Percentiles rank a stretch among this genome's conserved stretches.
These are phyloP conservation scores for Diglossa cyanea DNA, from an alignment of 2,797 vertebrate species.

Conservation along the genomic window DNA sequence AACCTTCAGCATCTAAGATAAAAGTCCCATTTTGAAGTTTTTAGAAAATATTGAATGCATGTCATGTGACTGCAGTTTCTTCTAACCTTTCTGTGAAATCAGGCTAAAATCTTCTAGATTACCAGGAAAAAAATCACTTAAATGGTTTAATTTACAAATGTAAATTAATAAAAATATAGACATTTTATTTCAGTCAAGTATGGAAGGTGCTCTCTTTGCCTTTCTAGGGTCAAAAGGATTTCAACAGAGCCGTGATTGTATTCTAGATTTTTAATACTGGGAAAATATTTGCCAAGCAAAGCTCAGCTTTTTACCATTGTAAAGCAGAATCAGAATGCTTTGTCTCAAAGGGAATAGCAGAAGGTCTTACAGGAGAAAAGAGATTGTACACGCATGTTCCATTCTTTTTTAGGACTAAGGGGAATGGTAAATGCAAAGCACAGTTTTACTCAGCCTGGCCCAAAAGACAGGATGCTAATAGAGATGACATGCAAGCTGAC, in stretches of 20 bases:
- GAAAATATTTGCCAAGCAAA: not conserved
- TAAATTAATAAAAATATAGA: not conserved
- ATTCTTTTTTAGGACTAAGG: not conserved
- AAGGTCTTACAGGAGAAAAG: not conserved
- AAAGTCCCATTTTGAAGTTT: not conserved
- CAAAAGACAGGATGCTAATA: not conserved
- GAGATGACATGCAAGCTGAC: not conserved
- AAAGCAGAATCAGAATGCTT: not conserved
- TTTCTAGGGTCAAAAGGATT: not conserved
- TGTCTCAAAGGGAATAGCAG: not conserved
- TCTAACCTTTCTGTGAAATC: not conserved
- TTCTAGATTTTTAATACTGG: not conserved
- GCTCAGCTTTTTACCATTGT: not conserved
- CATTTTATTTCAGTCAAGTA: not conserved
- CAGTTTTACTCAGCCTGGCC: not conserved
- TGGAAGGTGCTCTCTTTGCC: not conserved
- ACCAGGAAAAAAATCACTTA: not conserved
- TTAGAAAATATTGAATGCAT: not conserved
- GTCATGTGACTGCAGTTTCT: not conserved
- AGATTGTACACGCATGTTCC: accelerated
- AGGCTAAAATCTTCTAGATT: not conserved
- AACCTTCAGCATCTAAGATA: not conserved
- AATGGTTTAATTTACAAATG: not conserved
- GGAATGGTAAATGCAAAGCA: not conserved
- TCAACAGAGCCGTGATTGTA: not conserved